Percentiles rank a stretch among this genome's conserved stretches.
These are phyloP conservation scores for Danio kyathit DNA, from an alignment of 2,797 vertebrate species.

Conservation along the genomic window DNA sequence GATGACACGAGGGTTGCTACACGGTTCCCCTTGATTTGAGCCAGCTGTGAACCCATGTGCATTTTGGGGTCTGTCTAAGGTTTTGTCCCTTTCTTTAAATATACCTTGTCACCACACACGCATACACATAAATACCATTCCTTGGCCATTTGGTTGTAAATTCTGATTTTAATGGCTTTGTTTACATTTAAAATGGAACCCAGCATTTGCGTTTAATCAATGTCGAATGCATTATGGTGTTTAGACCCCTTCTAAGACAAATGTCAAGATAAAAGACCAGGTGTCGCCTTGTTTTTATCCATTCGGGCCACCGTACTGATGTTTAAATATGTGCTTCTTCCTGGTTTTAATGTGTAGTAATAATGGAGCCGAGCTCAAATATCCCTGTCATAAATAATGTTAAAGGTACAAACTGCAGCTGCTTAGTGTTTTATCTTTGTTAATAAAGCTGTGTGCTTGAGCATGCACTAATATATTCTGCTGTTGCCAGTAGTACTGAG, in stretches of 20 bases:
- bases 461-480: conserved; percentile 15
- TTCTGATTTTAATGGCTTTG: conserved; percentile 49
- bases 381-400: conserved; percentile 63
- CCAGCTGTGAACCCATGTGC: conserved; percentile 69
- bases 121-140: conserved; percentile 37
- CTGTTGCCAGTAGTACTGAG: not conserved
- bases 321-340: conserved; percentile 46
- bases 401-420: conserved; percentile 66
- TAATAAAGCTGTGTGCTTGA: conserved; percentile 60
- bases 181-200: conserved; percentile 55
- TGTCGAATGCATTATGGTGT: conserved; percentile 45
- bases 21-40: conserved; percentile 68
- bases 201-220: conserved; percentile 55
- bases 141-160: conserved; percentile 46
- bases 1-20: conserved; percentile 64
- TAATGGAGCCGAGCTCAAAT: conserved; percentile 66
- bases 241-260: conserved; percentile 51
- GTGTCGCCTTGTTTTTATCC: conserved; percentile 50
- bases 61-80: conserved; percentile 51
- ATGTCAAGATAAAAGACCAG: conserved; percentile 55
- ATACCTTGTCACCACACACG: conserved; percentile 39
- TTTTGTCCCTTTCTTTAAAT: conserved; percentile 45
- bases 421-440: conserved; percentile 68
- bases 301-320: conserved; percentile 41
- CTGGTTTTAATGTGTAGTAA: conserved; percentile 57